Percentiles rank a stretch among this genome's conserved stretches.
Conservation (phyloP, 1,140 invertebrate species). For the Zaprionus lachaisei region DNA sequence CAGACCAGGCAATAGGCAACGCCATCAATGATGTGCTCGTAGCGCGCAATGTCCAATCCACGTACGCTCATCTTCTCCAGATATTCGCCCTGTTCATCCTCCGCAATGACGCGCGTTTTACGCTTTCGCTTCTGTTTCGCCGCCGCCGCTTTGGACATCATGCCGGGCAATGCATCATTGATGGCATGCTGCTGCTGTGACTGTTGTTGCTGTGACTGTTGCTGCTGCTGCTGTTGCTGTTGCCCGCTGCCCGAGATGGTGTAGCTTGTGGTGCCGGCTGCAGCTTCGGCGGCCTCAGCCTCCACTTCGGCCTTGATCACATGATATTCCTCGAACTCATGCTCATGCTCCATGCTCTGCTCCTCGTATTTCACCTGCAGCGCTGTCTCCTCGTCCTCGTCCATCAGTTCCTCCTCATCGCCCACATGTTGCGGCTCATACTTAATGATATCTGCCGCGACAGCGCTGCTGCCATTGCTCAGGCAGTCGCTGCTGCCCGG, state of each 20-base stretch:
- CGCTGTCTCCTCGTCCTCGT: constrained; percentile 65
- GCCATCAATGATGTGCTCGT: constrained; percentile 94
- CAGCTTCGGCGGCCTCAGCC: constrained; percentile 57
- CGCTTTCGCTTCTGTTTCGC: constrained; percentile 87
- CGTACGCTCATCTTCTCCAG: constrained; percentile 95
- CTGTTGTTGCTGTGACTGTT: constrained; percentile 31
- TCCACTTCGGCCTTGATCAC: constrained; percentile 72
- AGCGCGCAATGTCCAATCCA: constrained; percentile 94
- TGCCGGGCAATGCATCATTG: constrained; percentile 50
- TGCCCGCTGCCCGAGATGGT: constrained; percentile 50
- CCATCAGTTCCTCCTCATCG: constrained; percentile 61
- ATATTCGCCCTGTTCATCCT: constrained; percentile 93
- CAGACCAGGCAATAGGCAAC: constrained; percentile 96
- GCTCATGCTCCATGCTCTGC: constrained; percentile 61
- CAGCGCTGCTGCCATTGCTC: constrained; percentile 72
- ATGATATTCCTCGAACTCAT: constrained; percentile 65
- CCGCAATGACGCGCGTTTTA: constrained; percentile 90
- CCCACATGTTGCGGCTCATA: constrained; percentile 74
- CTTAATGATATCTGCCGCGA: constrained; percentile 76
- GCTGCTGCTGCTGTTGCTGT: constrained; percentile 41
- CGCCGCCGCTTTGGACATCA: constrained; percentile 63
- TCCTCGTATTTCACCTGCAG: constrained; percentile 75
- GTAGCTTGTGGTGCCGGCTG: constrained; percentile 58
- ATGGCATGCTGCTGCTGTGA: constrained; percentile 34
- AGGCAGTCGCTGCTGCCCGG: constrained; percentile 69